phyloP scores from a whole-genome alignment of 2,888 invertebrate species.

The Calephelis perditalis region DNA sequence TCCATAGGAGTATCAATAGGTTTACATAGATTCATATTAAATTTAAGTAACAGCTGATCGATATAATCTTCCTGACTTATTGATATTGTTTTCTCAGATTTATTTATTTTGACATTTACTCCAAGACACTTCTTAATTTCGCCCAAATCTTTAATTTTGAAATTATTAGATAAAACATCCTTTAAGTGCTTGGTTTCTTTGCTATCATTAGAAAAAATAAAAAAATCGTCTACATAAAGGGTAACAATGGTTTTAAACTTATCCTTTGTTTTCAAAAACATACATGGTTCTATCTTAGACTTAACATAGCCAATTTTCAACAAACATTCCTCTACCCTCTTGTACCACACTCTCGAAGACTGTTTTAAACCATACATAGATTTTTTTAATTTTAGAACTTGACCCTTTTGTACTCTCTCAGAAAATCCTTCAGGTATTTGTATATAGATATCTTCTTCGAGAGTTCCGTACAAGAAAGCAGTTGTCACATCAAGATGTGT shows the following conservation, averaged over 20 bases:
- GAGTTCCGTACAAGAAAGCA: background rate
- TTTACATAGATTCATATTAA: conserved; percentile 23
- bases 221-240: conserved; percentile 19
- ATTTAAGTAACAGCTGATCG: conserved; percentile 17
- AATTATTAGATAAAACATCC: conserved; percentile 16
- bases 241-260: conserved; percentile 16
- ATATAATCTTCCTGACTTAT: conserved; percentile 21
- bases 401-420: background rate
- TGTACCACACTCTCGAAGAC: conserved; percentile 1
- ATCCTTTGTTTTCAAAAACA: background rate
- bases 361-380: conserved; percentile 8
- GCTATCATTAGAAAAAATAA: conserved; percentile 19
- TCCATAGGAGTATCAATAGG: conserved; percentile 22
- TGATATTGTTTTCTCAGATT: conserved; percentile 12
- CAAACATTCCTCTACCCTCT: background rate
- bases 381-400: conserved; percentile 10
- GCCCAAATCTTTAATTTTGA: conserved; percentile 14
- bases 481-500: conserved; percentile 5
- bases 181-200: conserved; percentile 12
- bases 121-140: background rate
- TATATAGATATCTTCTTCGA: conserved; percentile 3
- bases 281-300: conserved; percentile 10
- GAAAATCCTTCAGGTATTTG: background rate
- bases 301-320: conserved; percentile 2
- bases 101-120: background rate